These are phyloP conservation scores for Trididemnum clinides DNA, from an alignment of 23 tunicate genomes.

Conservation along the genomic window DNA sequence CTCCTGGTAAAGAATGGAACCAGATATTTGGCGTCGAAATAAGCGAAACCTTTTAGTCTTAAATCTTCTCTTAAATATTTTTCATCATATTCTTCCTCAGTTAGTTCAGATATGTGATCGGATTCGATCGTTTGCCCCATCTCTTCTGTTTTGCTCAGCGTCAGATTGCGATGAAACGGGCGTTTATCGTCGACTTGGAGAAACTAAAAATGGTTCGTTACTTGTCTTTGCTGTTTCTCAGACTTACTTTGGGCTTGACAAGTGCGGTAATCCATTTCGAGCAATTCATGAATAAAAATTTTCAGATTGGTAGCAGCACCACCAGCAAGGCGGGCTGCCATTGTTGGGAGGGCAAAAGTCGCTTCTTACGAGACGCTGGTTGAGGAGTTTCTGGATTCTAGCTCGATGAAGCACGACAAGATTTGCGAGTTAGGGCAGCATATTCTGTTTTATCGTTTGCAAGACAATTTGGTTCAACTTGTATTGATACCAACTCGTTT, in stretches of 20 bases:
- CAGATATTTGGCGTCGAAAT: constrained; percentile 93
- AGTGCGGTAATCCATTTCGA: neutral
- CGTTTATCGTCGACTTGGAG: constrained; percentile 81
- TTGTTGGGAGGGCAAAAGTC: no score
- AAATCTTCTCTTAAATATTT: constrained; percentile 55
- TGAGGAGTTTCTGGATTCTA: no score
- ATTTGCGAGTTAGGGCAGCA: no score
- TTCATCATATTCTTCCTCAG: constrained; percentile 98
- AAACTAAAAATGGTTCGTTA: constrained; percentile 30
- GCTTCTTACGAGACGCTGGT: no score
- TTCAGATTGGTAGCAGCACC: neutral
- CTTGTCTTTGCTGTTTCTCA: neutral
- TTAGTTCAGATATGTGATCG: constrained; percentile 86
- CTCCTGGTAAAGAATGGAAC: constrained; percentile 98
- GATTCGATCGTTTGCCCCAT: constrained; percentile 93
- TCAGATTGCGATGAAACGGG: constrained; percentile 56
- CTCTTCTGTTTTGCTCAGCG: constrained; percentile 96
- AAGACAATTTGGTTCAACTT: no score
- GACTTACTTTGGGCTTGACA: no score
- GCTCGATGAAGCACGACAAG: no score
- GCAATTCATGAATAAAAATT: neutral
- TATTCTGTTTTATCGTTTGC: no score
- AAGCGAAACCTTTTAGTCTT: constrained; percentile 73
- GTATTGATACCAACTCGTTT: no score
- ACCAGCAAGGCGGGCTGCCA: no score